Percentiles rank a stretch among this genome's conserved stretches.
phyloP scores from a whole-genome alignment of 2,797 vertebrate species.

The Petrocephalus schoutedeni region DNA sequence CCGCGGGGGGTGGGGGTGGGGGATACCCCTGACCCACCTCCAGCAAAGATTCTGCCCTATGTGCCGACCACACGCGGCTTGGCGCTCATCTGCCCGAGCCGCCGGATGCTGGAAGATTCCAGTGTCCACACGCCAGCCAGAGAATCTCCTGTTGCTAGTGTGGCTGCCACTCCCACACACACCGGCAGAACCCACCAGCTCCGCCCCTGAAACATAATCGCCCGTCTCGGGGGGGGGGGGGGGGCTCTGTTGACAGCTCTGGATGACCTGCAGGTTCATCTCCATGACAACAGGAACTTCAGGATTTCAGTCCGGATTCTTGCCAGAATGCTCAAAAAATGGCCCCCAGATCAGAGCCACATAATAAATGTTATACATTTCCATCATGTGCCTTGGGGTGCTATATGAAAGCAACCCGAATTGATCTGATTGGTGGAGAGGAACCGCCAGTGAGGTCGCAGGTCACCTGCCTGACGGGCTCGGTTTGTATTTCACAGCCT shows the following conservation, averaged over 20 bases:
- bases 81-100: background rate
- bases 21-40: too few relatives aligned
- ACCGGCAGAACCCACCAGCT: background rate
- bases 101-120: background rate
- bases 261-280: background rate
- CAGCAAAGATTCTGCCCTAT: too few relatives aligned
- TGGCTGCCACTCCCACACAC: background rate
- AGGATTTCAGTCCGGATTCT: background rate
- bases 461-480: background rate
- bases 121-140: background rate
- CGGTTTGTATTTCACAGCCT: background rate
- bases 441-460: background rate
- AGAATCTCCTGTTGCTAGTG: background rate
- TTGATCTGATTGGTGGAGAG: background rate
- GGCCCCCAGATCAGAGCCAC: background rate
- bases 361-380: background rate
- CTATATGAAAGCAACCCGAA: background rate
- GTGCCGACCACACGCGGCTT: background rate
- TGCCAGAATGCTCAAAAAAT: background rate
- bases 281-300: conserved; percentile 4
- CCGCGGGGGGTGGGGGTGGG: background rate
- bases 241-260: background rate
- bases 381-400: background rate
- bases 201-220: background rate
- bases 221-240: background rate